phyloP scores from a whole-genome alignment of 2,797 vertebrate species.

The Diceros bicornis region DNA sequence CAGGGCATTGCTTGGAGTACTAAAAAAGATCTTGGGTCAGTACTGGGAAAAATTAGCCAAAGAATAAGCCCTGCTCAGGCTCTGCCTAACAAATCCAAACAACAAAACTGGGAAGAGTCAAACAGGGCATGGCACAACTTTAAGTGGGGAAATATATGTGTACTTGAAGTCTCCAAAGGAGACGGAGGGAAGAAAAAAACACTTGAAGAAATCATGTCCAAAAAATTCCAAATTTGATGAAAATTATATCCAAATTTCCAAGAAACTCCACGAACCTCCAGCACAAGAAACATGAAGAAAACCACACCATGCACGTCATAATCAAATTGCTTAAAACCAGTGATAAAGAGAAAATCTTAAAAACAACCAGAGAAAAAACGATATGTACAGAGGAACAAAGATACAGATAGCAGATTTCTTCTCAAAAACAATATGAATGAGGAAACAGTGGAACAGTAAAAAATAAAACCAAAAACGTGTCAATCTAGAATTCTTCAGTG shows the following conservation, averaged over 20 bases:
- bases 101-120: not conserved
- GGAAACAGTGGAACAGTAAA: not conserved
- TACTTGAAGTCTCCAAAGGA: not conserved
- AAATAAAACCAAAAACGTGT: not conserved
- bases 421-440: not conserved
- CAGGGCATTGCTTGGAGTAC: not conserved
- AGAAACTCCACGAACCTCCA: not conserved
- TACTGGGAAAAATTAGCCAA: not conserved
- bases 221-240: not conserved
- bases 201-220: not conserved
- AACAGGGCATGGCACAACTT: not conserved
- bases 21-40: not conserved
- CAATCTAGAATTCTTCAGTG: not conserved
- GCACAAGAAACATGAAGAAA: constrained; percentile 8
- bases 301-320: not conserved
- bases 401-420: not conserved
- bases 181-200: not conserved
- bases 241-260: not conserved
- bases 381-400: not conserved
- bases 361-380: not conserved
- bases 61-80: not conserved
- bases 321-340: not conserved
- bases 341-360: not conserved
- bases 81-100: not conserved
- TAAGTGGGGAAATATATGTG: not conserved